These are phyloP conservation scores for Pocillopora damicornis DNA, from an alignment of 64 coral and sea anemone species.

Conservation along the genomic window DNA sequence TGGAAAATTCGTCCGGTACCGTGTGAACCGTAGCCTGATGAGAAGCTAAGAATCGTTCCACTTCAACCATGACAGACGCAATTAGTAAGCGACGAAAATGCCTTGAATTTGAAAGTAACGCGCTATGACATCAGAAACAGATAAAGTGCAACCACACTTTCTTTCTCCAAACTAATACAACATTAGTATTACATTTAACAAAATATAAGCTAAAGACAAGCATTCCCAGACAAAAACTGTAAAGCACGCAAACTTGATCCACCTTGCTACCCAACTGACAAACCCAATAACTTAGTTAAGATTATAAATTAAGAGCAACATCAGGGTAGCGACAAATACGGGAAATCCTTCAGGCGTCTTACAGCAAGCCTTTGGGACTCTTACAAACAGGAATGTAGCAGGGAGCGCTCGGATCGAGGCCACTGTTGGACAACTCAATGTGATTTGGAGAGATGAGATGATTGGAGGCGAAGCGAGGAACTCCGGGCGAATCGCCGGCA, in stretches of 20 bases:
- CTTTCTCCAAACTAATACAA: background rate
- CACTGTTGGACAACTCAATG: constrained; percentile 65
- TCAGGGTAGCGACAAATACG: background rate
- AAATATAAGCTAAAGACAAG: background rate
- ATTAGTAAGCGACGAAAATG: background rate
- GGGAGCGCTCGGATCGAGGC: constrained; percentile 69
- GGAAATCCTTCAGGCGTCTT: background rate
- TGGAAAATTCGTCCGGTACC: background rate
- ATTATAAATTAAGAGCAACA: constrained; percentile 33
- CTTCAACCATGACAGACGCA: background rate
- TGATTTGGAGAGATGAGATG: constrained; percentile 44
- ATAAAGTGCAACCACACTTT: background rate
- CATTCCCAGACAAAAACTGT: constrained; percentile 10
- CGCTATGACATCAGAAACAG: background rate
- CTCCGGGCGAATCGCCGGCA: constrained; percentile 1
- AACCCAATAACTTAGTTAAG: constrained; percentile 38
- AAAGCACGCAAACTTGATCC: background rate
- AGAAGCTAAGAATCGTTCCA: background rate
- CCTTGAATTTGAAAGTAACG: constrained; percentile 5
- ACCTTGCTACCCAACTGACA: constrained; percentile 9
- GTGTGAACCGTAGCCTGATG: background rate
- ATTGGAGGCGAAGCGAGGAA: constrained; percentile 25
- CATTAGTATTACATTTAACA: constrained; percentile 19
- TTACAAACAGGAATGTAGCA: constrained; percentile 74
- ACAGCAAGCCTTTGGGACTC: constrained; percentile 84